Base-by-base conservation (phyloP, 2,888 invertebrate species). In the Dysmachus trigonus region DNA sequence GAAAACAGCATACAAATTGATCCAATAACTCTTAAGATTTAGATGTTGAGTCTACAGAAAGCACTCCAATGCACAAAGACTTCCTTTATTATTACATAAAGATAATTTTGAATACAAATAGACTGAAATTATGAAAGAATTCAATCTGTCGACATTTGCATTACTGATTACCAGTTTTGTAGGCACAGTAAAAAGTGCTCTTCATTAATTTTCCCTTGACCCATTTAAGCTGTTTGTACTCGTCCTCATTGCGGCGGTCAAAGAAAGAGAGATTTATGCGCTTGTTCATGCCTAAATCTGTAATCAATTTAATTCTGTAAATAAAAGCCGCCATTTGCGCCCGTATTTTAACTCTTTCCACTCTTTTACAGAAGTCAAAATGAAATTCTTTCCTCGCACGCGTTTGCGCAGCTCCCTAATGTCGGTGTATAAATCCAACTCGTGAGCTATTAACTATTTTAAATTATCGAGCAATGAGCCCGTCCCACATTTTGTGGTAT, bases 391-490 rank as follows among this genome's bases (percentile, higher is more conserved):
- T 22, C 1, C 73, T 18, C n/a, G 33, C n/a, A 5, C 13, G n/a
- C 51, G 18, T 18, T 18, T 22, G 22, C 10, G 2, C 62, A 22
- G 47, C 47, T 27, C 62, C 62, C 22, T 18, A 62, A 27, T 8
- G 18, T 18, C 27, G 62, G 62, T 18, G 22, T 27, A 31, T 31
- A 31, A 51, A 62, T 62, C 62, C 62, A 22, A 62, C 22, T 62
- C 62, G 62, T 62, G 62, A 0, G 62, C 62, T 62, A 22, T 62
- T 62, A 62, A 62, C 62, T 62, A 62, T 62, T 62, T 62, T 22
- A 62, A 62, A 62, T 62, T 62, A 62, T 62, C 62, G 62, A 62
- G 73, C 73, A 73, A 73, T 73, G 73, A 73, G 79, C 79, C 79
- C 41, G 47, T 79, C 79, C 79, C 51, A 79, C 30, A 18, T 62